Conservation (phyloP, 2,888 invertebrate species). For the Automeris io region DNA sequence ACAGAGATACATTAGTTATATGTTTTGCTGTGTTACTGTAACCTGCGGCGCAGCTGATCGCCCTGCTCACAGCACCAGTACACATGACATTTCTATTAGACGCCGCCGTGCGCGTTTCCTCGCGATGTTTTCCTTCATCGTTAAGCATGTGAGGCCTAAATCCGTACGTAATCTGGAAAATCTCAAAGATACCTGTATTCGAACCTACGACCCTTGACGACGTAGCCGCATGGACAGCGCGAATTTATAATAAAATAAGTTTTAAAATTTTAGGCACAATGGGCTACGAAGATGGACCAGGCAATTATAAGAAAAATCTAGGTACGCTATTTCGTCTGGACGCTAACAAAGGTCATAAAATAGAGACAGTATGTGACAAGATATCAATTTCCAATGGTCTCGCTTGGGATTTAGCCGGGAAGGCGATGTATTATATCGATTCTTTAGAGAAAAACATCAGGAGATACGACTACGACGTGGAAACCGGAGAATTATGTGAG, state of each 20-base stretch:
- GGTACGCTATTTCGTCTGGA: constrained; percentile 69
- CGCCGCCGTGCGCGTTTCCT: too few relatives aligned
- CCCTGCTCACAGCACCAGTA: too few relatives aligned
- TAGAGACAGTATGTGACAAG: constrained; percentile 28
- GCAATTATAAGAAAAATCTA: constrained; percentile 45
- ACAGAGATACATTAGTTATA: too few relatives aligned
- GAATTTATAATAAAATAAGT: background rate
- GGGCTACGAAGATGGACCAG: constrained; percentile 63
- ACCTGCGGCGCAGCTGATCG: too few relatives aligned
- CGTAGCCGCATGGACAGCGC: too few relatives aligned
- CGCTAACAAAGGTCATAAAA: constrained; percentile 20
- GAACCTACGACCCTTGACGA: too few relatives aligned
- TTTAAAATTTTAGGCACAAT: constrained; percentile 67
- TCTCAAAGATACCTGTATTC: too few relatives aligned
- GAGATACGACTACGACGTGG: constrained; percentile 83
- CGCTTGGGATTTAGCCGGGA: constrained; percentile 82
- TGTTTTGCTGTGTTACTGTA: too few relatives aligned
- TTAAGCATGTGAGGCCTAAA: too few relatives aligned
- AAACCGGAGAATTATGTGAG: constrained; percentile 80
- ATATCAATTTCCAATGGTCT: constrained; percentile 86
- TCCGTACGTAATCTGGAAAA: too few relatives aligned
- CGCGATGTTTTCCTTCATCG: too few relatives aligned
- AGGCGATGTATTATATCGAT: constrained; percentile 86
- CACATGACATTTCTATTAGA: too few relatives aligned
- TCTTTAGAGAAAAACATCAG: constrained; percentile 79